Percentiles rank a stretch among this genome's conserved stretches.
Evolutionary conservation across 92 coral and sea anemone genomes (phyloP).

Genomic region (Heliopora coerulea): DNA sequence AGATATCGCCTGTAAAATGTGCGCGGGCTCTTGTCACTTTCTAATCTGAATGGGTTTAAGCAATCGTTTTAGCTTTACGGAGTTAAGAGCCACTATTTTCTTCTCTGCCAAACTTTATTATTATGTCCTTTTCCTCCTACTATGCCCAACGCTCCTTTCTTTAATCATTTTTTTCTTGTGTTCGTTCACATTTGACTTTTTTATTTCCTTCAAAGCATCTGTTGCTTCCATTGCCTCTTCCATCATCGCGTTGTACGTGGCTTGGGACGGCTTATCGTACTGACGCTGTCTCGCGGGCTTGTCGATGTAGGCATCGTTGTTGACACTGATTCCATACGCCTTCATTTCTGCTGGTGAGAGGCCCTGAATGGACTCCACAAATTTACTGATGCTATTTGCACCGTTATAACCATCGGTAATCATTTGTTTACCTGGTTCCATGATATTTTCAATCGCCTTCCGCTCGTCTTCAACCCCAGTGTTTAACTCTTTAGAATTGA

Average conservation of each 20-base stretch:
- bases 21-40: too few relatives aligned
- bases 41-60: too few relatives aligned
- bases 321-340: conserved; percentile 19
- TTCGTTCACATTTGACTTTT: not conserved
- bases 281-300: conserved; percentile 16
- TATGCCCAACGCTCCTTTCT: too few relatives aligned
- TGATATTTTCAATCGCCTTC: conserved; percentile 1
- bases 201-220: not conserved
- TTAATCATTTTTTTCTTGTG: not conserved
- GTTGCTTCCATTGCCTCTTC: not conserved
- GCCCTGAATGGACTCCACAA: conserved; percentile 32
- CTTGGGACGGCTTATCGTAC: conserved; percentile 5
- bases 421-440: not conserved
- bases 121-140: too few relatives aligned
- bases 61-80: too few relatives aligned
- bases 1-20: too few relatives aligned
- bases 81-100: too few relatives aligned
- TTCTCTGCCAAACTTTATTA: too few relatives aligned
- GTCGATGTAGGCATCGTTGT: conserved; percentile 37
- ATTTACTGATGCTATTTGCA: not conserved
- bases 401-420: not conserved
- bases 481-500: not conserved
- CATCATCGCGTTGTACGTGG: conserved; percentile 1
- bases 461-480: not conserved
- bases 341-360: conserved; percentile 36